Evolutionary conservation across 2,797 vertebrate genomes (phyloP).

Genomic region (Hemitrygon akajei): DNA sequence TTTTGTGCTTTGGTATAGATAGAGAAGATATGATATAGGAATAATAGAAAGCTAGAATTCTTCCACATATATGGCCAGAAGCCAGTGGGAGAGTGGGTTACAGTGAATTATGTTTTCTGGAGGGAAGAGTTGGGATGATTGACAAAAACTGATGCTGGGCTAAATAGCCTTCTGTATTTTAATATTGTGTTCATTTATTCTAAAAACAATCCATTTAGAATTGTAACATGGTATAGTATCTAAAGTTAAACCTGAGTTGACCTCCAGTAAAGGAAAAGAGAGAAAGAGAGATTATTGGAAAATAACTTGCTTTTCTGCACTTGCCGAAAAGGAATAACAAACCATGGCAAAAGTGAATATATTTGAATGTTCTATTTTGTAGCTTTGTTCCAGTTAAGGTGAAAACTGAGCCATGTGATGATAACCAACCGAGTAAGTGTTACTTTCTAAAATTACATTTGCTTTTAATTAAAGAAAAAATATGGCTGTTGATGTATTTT

Average conservation of each 20-base stretch:
- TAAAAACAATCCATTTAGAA: no score
- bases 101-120: no score
- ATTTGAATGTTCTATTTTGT: slow-evolving; percentile 38
- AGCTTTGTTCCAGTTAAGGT: slow-evolving; percentile 57
- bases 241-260: not conserved
- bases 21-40: no score
- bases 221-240: no score
- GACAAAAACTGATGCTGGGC: no score
- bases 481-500: not conserved
- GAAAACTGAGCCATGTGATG: slow-evolving; percentile 59
- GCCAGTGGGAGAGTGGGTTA: no score
- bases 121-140: no score
- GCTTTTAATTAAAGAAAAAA: slow-evolving; percentile 8
- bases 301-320: not conserved
- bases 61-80: no score
- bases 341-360: not conserved
- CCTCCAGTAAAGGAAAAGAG: not conserved
- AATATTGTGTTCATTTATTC: no score
- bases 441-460: not conserved
- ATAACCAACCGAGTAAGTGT: slow-evolving; percentile 56
- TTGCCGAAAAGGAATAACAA: not conserved
- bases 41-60: no score
- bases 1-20: no score
- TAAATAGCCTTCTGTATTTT: no score
- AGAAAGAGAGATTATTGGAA: not conserved